Evolutionary conservation across 2,797 vertebrate genomes (phyloP).

Genomic region (Gallirallus australis): DNA sequence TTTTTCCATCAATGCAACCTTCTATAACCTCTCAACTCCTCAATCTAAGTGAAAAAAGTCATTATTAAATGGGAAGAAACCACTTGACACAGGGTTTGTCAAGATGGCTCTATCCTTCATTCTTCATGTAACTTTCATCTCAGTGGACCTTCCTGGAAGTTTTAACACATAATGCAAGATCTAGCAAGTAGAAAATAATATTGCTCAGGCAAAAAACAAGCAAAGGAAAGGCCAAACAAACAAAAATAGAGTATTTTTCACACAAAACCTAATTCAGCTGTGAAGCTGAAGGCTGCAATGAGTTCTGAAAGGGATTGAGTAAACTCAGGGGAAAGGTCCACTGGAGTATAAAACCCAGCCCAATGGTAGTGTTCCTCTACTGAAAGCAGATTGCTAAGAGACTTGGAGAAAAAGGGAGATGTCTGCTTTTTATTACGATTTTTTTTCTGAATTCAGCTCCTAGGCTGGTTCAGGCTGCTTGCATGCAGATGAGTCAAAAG

Average conservation of each 20-base stretch:
- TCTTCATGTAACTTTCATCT: not conserved
- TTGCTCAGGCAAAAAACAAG: not conserved
- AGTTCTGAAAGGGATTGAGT: not conserved
- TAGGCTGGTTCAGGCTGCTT: not conserved
- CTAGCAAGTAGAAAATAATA: not conserved
- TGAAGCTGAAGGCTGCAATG: not conserved
- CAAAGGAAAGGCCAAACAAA: not conserved
- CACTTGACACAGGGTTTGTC: not conserved
- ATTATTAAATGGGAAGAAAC: not conserved
- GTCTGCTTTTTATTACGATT: not conserved
- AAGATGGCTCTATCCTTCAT: not conserved
- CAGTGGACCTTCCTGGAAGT: not conserved
- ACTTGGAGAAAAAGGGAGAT: not conserved
- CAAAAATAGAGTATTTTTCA: not conserved
- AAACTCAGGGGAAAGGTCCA: not conserved
- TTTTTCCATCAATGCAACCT: not conserved
- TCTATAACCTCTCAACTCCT: not conserved
- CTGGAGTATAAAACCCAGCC: not conserved
- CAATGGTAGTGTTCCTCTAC: not conserved
- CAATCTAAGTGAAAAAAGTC: not conserved
- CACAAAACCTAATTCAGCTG: not conserved
- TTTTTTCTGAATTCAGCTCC: not conserved
- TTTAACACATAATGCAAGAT: not conserved
- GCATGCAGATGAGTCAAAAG: not conserved
- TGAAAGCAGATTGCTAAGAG: not conserved